Evolutionary conservation across 2,797 vertebrate genomes (phyloP), one percentile per base, ranked within the genome.

Genomic region (Eptatretus atami): DNA sequence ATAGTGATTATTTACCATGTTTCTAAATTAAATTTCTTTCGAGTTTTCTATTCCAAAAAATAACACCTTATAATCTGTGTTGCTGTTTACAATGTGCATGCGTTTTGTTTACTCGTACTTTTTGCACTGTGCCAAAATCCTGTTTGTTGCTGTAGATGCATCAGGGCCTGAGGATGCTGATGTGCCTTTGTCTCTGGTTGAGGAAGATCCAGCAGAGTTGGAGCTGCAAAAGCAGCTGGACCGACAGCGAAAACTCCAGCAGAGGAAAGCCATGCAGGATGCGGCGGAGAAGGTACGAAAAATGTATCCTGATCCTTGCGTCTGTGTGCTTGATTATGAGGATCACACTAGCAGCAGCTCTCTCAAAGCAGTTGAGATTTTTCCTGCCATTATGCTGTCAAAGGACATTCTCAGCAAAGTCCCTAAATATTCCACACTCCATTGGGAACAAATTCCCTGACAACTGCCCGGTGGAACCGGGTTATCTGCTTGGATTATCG

Each of bases 161-260:
- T 54, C 13, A n/a, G 12, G 19, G 52, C 53, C 66, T 74, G 80
- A 84, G 1, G 73, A 68, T 13, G 73, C 69, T 31, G 44, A 13
- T 1, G 66, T 65, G 0, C 65, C 75, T 0, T 77, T 75, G 12
- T 69, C 72, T 3, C 67, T 66, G 4, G 67, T 86, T 4, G 86
- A 92, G 67, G 86, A 92, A 69, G 86, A 92, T 0, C 83, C 86
- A 71, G 79, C 81, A 0, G 84, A 90, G 71, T 74, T 75, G 67
- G 86, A 92, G 68, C 76, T 90, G 19, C 82, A 92, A 71, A 86
- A 87, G 67, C 86, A 86, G 66, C 77, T 92, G 73, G 81, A 84
- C 72, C 88, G 87, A 65, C 82, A 84, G 66, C 78, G 83, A 65
- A 80, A 79, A 64, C 74, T 88, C 31, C 77, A 72, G 66, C 78